Percentiles rank a stretch among this genome's conserved stretches.
phyloP scores from a whole-genome alignment of 30 jellyfish, hydroid and myxozoan species.

The Turritopsis dohrnii region DNA sequence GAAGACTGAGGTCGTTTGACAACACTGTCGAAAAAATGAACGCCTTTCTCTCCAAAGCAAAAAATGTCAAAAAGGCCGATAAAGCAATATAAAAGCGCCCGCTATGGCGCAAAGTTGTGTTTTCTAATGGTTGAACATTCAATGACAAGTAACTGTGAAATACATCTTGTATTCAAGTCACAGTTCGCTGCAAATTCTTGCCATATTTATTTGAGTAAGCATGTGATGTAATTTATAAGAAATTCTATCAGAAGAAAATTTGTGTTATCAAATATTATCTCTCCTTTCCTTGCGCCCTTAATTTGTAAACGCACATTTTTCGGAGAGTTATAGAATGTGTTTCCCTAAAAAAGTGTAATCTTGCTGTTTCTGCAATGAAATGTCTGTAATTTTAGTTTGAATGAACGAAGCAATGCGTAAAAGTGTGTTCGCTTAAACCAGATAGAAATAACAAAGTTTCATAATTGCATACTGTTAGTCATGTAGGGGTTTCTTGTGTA shows the following conservation, averaged over 20 bases:
- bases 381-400: background rate
- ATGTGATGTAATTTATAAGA: background rate
- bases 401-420: background rate
- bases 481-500: too few relatives aligned
- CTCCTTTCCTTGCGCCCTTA: background rate
- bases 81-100: background rate
- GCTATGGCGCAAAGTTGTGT: background rate
- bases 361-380: background rate
- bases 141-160: background rate
- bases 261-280: background rate
- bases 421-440: background rate
- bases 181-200: background rate
- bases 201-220: background rate
- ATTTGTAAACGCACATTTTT: too few relatives aligned
- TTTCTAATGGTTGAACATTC: background rate
- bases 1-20: background rate
- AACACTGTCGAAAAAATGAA: background rate
- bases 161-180: background rate
- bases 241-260: background rate
- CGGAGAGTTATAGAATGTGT: too few relatives aligned
- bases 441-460: background rate
- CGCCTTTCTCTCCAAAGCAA: background rate
- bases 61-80: background rate
- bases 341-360: too few relatives aligned
- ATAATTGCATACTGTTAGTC: background rate